phyloP scores from a whole-genome alignment of 1,140 invertebrate genomes.

The Lycorma delicatula region DNA sequence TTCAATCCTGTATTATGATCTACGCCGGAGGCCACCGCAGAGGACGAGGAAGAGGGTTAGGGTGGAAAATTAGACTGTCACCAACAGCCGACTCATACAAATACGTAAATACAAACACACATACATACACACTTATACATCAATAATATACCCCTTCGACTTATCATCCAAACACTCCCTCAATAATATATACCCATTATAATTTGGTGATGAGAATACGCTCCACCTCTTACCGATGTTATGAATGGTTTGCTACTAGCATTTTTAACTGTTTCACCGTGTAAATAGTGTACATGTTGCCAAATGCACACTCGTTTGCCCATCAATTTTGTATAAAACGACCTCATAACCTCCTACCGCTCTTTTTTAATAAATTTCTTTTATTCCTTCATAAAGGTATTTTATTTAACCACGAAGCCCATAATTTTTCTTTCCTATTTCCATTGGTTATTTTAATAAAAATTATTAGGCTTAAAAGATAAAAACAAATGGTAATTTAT shows the following conservation, averaged over 20 bases:
- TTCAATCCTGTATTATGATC: neutral
- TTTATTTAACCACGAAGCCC: no score
- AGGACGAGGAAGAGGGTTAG: neutral
- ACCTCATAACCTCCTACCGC: no score
- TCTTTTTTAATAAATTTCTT: no score
- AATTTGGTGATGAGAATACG: neutral
- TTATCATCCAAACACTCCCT: neutral
- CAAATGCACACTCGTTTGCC: no score
- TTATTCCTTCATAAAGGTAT: no score
- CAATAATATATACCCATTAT: neutral
- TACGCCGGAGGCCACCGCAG: neutral
- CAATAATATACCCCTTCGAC: conserved; percentile 2
- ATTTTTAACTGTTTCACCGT: no score
- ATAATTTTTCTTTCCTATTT: no score
- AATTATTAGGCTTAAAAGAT: no score
- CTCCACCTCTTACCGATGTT: neutral
- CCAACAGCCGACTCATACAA: neutral
- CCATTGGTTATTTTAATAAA: no score
- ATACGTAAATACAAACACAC: neutral
- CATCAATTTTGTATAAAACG: no score
- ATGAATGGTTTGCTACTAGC: neutral
- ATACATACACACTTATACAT: neutral
- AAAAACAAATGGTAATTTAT: no score
- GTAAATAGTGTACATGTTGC: no score
- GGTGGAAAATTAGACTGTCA: conserved; percentile 3